Evolutionary conservation across 2,888 invertebrate species (phyloP), one percentile per base, ranked within the genome.

Genomic region (Boloria selene): DNA sequence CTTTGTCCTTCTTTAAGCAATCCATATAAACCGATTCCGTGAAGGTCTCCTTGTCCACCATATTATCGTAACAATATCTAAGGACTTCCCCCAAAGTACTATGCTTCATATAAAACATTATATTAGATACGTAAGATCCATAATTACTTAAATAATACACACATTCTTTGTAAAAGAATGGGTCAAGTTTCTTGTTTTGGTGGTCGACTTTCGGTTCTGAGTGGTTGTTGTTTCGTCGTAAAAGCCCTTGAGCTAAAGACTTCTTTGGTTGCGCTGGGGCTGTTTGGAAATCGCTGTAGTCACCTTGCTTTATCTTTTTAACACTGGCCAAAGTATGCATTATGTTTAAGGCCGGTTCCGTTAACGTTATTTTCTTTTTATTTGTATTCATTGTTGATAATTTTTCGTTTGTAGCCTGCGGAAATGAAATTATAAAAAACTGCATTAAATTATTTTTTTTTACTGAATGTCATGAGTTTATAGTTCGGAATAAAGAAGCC

Each of bases 101-200:
- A 73, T 97, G 95, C 66, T 94, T 94, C 74, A 97, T 93, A 73
- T 95, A 95, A 80, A 97, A 98, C 67, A 94, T 94, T 61, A 97
- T 93, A 63, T 96, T 93, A 13, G 95, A 95, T 0, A 93, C 88
- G 77, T 95, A 95, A 3, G 95, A 95, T 0, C 97, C 98, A 77
- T 97, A 98, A 67, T 94, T 95, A 3, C 93, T 93, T 3, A 98
- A 88, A 83, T 98, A 98, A 82, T 95, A 96, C 2, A 97, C 84
- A 75, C 96, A 97, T 86, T 98, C 98, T 68, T 95, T 94, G 75
- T 95, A 95, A 72, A 94, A 94, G 72, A 93, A 91, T 0, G 93
- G 92, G 67, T 94, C 93, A 0, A 94, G 78, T 73, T 83, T 84
- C 72, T 86, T 88, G 16, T 77, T 77, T 17, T 80, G 80, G 45